Evolutionary conservation across 1,140 invertebrate species (phyloP).

Genomic region (Armadillidium nasatum): DNA sequence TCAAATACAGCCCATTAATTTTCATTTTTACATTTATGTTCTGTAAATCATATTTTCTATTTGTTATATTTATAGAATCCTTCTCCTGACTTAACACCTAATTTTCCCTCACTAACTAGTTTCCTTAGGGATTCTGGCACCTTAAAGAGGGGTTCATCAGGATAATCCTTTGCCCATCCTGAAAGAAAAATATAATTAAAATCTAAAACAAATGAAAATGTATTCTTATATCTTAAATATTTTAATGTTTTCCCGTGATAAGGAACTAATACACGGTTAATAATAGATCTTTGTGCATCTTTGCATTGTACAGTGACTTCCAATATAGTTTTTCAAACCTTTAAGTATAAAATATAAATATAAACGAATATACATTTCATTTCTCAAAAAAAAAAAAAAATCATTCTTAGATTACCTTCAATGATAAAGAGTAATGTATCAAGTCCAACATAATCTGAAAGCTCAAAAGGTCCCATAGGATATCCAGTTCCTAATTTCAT

Average conservation of each 20-base stretch:
- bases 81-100: slow-evolving; percentile 77
- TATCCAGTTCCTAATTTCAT: slow-evolving; percentile 81
- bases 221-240: no score
- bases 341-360: not conserved
- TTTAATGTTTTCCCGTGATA: not conserved
- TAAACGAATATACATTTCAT: not conserved
- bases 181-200: slow-evolving; percentile 9
- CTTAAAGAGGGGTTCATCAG: slow-evolving; percentile 69
- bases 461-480: slow-evolving; percentile 79
- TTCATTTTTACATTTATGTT: no score
- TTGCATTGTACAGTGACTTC: not conserved
- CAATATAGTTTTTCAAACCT: not conserved
- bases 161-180: slow-evolving; percentile 74
- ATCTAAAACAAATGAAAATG: no score
- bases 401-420: slow-evolving; percentile 50
- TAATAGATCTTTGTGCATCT: not conserved
- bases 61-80: slow-evolving; percentile 77
- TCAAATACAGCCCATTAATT: no score
- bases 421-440: slow-evolving; percentile 61
- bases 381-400: not conserved
- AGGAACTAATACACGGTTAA: not conserved
- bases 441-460: slow-evolving; percentile 72
- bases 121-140: slow-evolving; percentile 63
- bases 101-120: slow-evolving; percentile 71
- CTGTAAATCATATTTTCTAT: slow-evolving; percentile 30